phyloP scores from a whole-genome alignment of 2,797 vertebrate genomes.

The Ataeniobius toweri region DNA sequence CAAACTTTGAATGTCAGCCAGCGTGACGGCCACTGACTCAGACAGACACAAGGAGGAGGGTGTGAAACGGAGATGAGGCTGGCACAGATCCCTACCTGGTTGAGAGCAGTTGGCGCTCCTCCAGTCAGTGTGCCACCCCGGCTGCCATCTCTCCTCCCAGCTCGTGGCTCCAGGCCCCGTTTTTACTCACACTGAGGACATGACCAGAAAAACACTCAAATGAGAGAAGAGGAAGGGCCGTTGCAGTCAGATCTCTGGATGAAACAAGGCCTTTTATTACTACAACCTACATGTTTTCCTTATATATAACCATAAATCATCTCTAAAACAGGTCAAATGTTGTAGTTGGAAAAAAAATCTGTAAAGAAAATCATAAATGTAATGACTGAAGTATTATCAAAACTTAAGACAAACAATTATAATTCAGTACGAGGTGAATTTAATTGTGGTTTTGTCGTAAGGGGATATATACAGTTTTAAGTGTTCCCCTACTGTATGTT shows the following conservation, averaged over 20 bases:
- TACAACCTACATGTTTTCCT: background rate
- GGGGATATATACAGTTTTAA: background rate
- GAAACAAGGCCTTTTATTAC: constrained; percentile 10
- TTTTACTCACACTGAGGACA: constrained; percentile 46
- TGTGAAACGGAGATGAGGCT: constrained; percentile 24
- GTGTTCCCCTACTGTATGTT: background rate
- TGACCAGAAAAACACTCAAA: constrained; percentile 21
- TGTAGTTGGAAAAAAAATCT: background rate
- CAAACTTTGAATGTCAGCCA: constrained; percentile 74
- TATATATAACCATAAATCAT: background rate
- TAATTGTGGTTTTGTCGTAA: background rate
- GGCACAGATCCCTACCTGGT: constrained; percentile 56
- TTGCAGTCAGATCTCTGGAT: constrained; percentile 25
- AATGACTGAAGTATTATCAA: background rate
- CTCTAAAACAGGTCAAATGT: background rate
- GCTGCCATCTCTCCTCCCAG: constrained; percentile 52
- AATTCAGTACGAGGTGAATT: background rate
- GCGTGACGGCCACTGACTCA: constrained; percentile 64
- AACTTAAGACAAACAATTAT: background rate
- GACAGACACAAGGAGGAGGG: constrained; percentile 19
- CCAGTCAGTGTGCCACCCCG: constrained; percentile 48
- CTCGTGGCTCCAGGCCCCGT: constrained; percentile 46
- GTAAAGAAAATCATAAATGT: background rate
- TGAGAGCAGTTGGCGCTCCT: constrained; percentile 45
- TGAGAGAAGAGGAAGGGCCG: constrained; percentile 26